phyloP scores from a whole-genome alignment of 2,113 vertebrate species.

The Seriola aureovittata region DNA sequence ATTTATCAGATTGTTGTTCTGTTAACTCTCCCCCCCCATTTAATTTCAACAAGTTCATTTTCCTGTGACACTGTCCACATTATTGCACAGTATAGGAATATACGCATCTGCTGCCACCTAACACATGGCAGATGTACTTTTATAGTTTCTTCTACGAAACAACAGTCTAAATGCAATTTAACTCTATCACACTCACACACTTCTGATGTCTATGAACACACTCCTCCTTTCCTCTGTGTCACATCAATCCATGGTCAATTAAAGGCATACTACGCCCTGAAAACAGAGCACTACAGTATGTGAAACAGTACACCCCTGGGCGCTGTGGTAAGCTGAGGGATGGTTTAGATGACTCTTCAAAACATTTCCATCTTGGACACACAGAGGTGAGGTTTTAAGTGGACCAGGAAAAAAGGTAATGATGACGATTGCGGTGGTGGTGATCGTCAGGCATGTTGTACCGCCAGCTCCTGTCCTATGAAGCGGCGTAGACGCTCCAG shows the following conservation, averaged over 20 bases:
- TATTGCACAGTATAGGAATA: slow-evolving; percentile 58
- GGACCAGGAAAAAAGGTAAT: slow-evolving; percentile 9
- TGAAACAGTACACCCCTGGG: neutral
- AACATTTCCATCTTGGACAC: slow-evolving; percentile 9
- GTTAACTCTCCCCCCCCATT: neutral
- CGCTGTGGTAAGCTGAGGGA: neutral
- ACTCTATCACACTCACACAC: slow-evolving; percentile 15
- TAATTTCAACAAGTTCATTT: slow-evolving; percentile 20
- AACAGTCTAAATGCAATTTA: slow-evolving; percentile 20
- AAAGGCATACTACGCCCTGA: neutral
- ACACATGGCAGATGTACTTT: slow-evolving; percentile 30
- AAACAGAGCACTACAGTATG: neutral
- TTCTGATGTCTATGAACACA: slow-evolving; percentile 13
- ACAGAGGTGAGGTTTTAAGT: slow-evolving; percentile 11
- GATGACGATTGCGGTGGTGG: neutral
- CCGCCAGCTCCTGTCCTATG: slow-evolving; percentile 93
- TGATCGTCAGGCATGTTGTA: slow-evolving; percentile 76
- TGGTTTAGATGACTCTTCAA: slow-evolving; percentile 6
- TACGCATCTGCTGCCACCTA: neutral
- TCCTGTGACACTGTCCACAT: slow-evolving; percentile 13
- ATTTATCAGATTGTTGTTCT: slow-evolving; percentile 25
- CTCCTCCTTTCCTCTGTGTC: neutral
- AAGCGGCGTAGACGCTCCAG: slow-evolving; percentile 96
- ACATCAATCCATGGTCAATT: neutral
- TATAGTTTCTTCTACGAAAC: slow-evolving; percentile 14